Conservation (phyloP, 2,888 invertebrate genomes). For the Ametastegia equiseti region DNA sequence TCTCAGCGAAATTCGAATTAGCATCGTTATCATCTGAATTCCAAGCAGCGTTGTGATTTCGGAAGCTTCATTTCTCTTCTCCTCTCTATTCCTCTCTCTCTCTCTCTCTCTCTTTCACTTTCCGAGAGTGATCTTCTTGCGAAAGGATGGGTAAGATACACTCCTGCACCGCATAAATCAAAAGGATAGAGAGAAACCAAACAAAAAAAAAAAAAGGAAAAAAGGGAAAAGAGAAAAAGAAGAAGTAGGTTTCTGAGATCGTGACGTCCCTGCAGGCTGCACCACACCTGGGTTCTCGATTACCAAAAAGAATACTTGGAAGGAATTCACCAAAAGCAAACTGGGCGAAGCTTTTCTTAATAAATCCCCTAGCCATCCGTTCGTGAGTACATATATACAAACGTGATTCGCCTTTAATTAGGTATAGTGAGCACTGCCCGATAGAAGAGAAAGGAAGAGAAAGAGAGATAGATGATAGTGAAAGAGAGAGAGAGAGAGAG, state of each 20-base stretch:
- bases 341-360: constrained; percentile 5
- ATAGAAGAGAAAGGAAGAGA: not conserved
- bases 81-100: not conserved
- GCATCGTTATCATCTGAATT: constrained; percentile 43
- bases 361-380: constrained; percentile 19
- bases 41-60: constrained; percentile 25
- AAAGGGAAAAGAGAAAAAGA: not conserved
- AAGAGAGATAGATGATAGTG: not conserved
- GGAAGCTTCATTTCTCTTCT: constrained; percentile 21
- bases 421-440: constrained; percentile 10
- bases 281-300: constrained; percentile 16
- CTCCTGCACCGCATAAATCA: not conserved
- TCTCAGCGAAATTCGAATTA: constrained; percentile 30
- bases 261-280: constrained; percentile 12
- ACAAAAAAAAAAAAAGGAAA: too few relatives aligned
- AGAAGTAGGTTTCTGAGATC: not conserved
- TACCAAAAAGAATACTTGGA: not conserved
- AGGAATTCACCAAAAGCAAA: not conserved
- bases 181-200: too few relatives aligned
- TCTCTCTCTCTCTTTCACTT: not conserved
- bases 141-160: not conserved
- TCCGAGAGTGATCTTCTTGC: not conserved
- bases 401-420: constrained; percentile 42
- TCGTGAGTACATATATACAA: constrained; percentile 7
- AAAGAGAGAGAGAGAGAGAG: not conserved